Conservation (phyloP, 2,888 invertebrate genomes). For the Stegophylla sp. region DNA sequence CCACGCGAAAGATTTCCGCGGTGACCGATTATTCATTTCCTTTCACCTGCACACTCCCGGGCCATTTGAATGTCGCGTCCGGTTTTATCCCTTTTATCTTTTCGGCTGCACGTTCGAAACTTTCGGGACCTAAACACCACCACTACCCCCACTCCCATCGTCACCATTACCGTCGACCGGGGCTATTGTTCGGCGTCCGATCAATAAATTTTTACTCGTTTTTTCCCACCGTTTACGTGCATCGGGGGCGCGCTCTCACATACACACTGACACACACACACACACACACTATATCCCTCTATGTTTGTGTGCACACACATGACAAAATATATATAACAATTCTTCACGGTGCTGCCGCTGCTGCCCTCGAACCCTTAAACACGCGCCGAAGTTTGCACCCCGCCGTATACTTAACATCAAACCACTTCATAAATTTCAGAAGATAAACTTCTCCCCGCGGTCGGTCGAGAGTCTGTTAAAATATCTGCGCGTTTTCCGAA, state of each 20-base stretch:
- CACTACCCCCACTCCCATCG: too few species aligned
- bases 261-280: background rate
- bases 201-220: slow-evolving; percentile 42
- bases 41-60: slow-evolving; percentile 39
- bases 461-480: too few species aligned
- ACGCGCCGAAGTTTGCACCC: slow-evolving; percentile 1
- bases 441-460: background rate
- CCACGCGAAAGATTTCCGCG: background rate
- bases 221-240: background rate
- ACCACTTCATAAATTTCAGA: background rate
- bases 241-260: too few species aligned
- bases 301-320: background rate
- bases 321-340: too few species aligned
- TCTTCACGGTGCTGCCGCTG: background rate
- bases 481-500: too few species aligned
- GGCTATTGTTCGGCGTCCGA: slow-evolving; percentile 37
- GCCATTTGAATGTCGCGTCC: slow-evolving; percentile 10
- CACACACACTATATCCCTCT: background rate
- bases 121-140: too few species aligned
- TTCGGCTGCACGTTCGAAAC: background rate
- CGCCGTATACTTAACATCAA: slow-evolving; percentile 1
- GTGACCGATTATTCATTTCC: slow-evolving; percentile 33
- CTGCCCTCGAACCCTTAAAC: background rate
- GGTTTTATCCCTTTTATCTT: slow-evolving; percentile 33
- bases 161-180: too few species aligned